Evolutionary conservation across 1,140 invertebrate species (phyloP), one percentile per base, ranked within the genome.

Genomic region (Papilio glaucus): DNA sequence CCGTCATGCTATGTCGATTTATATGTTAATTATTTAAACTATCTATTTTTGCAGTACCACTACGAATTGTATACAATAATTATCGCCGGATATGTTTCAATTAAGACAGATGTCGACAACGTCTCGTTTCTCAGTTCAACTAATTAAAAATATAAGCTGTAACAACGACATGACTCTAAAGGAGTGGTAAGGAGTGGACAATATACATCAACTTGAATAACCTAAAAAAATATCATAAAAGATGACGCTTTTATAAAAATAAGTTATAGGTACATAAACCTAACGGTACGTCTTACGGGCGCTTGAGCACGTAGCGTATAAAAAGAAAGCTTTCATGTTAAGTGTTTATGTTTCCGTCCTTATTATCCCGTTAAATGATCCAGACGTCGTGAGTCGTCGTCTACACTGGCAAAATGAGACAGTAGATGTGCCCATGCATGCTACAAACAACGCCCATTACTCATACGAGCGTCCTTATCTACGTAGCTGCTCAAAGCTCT

Each of bases 321-420:
- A 57, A 53, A 57, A 57, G 49, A 57, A 57, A 57, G 49, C 49
- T 57, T 57, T 57, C 49, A 57, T 57, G 49, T 57, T 57, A 24
- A 57, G 49, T 57, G 49, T 57, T 57, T 57, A 57, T 24, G 49
- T 57, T 57, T 57, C 49, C 49, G 49, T 57, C 49, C 49, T 57
- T 62, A 8, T 62, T 33, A 38, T 65, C 37, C 62, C 37, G 62
- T 41, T 65, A 65, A 38, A 65, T 65, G 62, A 65, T 65, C 15
- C 33, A 65, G 62, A 65, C 62, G 33, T 65, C 10, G 29, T 63
- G 26, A 24, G 60, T 62, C 26, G n/a, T 33, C 29, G 29, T n/a
- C n/a, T n/a, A n/a, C 61, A 62, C n/a, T 8, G 10, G 62, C 37
- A 65, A 39, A 21, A 21, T 33, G 18, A 65, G 37, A 65, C 26